These are phyloP conservation scores for Alethe castanea DNA, from an alignment of 2,113 vertebrate species.

Conservation along the genomic window DNA sequence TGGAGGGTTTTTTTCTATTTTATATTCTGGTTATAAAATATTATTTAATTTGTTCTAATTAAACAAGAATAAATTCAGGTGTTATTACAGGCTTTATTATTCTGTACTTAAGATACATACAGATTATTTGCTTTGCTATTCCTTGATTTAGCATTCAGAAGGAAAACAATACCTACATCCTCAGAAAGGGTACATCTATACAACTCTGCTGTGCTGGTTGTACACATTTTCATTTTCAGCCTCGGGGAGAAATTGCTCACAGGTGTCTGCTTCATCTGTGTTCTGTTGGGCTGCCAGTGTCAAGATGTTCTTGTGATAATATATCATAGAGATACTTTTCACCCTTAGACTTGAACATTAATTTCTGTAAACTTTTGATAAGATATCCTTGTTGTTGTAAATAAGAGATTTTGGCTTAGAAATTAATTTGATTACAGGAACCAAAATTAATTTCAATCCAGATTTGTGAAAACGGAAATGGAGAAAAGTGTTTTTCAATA, in stretches of 20 bases:
- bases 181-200: neutral
- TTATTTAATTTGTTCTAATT: neutral
- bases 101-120: neutral
- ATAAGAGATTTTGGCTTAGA: neutral
- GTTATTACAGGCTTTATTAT: neutral
- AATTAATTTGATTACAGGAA: neutral
- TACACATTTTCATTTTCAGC: neutral
- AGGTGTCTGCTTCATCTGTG: constrained; percentile 14
- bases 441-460: neutral
- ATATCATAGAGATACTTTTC: neutral
- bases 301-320: constrained; percentile 8
- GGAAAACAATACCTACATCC: neutral
- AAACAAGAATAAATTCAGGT: neutral
- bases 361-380: neutral
- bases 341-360: neutral
- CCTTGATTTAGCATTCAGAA: neutral
- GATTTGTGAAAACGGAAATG: neutral
- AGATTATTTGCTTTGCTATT: neutral
- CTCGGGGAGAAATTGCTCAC: neutral
- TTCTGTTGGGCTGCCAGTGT: neutral
- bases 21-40: neutral
- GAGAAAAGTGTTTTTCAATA: neutral
- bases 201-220: neutral
- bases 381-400: neutral
- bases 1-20: neutral